Conservation (phyloP, 1,140 invertebrate genomes). For the Brachionus paranguensis region DNA sequence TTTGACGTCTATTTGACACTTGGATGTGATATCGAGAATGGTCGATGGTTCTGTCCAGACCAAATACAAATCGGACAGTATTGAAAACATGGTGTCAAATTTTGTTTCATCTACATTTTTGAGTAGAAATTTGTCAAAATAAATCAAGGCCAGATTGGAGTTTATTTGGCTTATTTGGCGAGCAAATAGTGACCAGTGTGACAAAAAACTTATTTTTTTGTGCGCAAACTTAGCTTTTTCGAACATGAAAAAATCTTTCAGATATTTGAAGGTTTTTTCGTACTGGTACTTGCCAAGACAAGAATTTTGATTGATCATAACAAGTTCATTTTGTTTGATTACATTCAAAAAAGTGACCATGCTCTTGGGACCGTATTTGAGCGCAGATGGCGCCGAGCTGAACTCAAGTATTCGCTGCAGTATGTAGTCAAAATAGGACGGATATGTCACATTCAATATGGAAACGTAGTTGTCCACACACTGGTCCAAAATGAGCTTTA, state of each 20-base stretch:
- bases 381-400: neutral
- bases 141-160: neutral
- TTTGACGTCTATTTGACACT: slow-evolving; percentile 9
- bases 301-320: neutral
- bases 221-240: neutral
- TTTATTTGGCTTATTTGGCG: neutral
- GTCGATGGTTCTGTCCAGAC: slow-evolving; percentile 1
- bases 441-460: slow-evolving; percentile 12
- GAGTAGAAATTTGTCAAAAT: slow-evolving; percentile 11
- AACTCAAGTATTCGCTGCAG: neutral
- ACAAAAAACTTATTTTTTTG: neutral
- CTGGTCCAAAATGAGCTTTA: slow-evolving; percentile 26
- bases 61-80: neutral
- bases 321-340: slow-evolving; percentile 31
- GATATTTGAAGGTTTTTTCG: neutral
- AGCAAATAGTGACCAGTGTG: slow-evolving; percentile 12
- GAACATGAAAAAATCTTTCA: slow-evolving; percentile 25
- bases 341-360: neutral
- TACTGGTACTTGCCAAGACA: neutral
- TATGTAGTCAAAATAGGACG: slow-evolving; percentile 16
- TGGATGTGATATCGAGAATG: neutral
- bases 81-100: neutral
- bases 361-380: neutral
- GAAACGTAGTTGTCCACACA: slow-evolving; percentile 35
- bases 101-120: neutral